A percentile compares a stretch with the other conserved stretches of the same genome.
These are phyloP conservation scores for Oithona nana DNA, from an alignment of 2,888 invertebrate genomes.

Conservation along the genomic window DNA sequence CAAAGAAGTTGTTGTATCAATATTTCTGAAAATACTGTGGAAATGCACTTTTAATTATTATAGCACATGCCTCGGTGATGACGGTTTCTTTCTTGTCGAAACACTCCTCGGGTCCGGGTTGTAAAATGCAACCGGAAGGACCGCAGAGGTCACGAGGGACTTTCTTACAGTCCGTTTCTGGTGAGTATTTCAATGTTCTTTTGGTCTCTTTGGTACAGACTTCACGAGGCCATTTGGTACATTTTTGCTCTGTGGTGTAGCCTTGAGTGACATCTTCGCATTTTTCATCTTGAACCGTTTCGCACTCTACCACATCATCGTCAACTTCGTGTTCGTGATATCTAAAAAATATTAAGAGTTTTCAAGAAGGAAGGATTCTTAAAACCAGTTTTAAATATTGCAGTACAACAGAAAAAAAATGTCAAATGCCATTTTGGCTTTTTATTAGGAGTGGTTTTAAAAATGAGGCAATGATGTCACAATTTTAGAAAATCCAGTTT, in stretches of 20 bases:
- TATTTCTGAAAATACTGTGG: too few species aligned
- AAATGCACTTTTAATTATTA: too few species aligned
- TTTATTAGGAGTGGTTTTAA: too few species aligned
- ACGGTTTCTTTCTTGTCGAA: conserved; percentile 3
- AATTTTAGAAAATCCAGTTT: too few species aligned
- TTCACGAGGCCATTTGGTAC: conserved; percentile 12
- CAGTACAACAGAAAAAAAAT: too few species aligned
- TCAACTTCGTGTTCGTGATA: conserved; percentile 14
- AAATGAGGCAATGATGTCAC: too few species aligned
- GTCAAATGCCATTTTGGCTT: too few species aligned
- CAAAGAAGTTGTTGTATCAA: background rate
- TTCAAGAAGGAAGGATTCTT: background rate
- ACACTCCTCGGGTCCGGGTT: background rate
- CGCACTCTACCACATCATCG: conserved; percentile 10
- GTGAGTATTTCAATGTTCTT: conserved; percentile 4
- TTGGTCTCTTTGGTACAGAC: background rate
- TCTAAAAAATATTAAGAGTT: background rate
- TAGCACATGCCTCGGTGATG: background rate
- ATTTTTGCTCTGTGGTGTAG: conserved; percentile 10
- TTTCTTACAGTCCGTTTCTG: conserved; percentile 7
- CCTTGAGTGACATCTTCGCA: conserved; percentile 9
- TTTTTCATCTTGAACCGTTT: conserved; percentile 12
- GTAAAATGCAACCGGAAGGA: conserved; percentile 1
- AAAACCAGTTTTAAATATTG: background rate
- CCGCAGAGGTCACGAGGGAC: conserved; percentile 9